Evolutionary conservation across 2,888 invertebrate genomes (phyloP), one percentile per base, ranked within the genome.

Genomic region (Macrostomum cliftonense): DNA sequence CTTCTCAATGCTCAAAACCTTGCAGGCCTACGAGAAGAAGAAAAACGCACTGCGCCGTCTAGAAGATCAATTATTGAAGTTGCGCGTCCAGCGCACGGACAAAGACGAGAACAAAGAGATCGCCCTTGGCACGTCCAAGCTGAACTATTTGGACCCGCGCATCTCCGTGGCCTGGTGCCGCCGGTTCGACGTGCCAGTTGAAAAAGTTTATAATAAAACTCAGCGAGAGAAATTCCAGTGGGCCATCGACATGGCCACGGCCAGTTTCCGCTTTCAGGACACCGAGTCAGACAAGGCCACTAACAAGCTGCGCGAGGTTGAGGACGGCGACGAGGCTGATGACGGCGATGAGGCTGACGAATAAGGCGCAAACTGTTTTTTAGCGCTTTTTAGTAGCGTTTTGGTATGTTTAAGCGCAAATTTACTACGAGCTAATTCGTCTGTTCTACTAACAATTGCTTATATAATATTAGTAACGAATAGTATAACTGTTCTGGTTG

Each of bases 151-250:
- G 53, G 97, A 99, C 76, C 97, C 97, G 40, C 79, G 97, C 68
- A 97, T 97, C 71, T 83, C 85, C 48, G 88, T 97, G 51, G 93
- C 95, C 58, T 99, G 97, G 97, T 95, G 95, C 75, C 95, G 95
- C 74, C 97, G 95, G 71, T 77, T 82, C 71, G 79, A 80, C 47
- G 87, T 99, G 46, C 93, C 95, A 43, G 80, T 99, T 60, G 95
- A 97, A 68, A 97, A 95, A 73, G 84, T 97, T 60, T 99, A 95
- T 76, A 97, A 93, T 73, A 95, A 95, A 75, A 97, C 97, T 46
- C 97, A 97, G 72, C 78, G 95, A 58, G 93, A 91, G 67, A 99
- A 99, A 73, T 99, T 99, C 77, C 80, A 88, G 63, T 99, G 97
- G 97, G 97, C 97, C 54, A 91, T 99, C 62, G 97, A 97, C 68